Percentiles rank a stretch among this genome's conserved stretches.
phyloP scores from a whole-genome alignment of 2,113 vertebrate genomes.

The Gopherus evgoodei region DNA sequence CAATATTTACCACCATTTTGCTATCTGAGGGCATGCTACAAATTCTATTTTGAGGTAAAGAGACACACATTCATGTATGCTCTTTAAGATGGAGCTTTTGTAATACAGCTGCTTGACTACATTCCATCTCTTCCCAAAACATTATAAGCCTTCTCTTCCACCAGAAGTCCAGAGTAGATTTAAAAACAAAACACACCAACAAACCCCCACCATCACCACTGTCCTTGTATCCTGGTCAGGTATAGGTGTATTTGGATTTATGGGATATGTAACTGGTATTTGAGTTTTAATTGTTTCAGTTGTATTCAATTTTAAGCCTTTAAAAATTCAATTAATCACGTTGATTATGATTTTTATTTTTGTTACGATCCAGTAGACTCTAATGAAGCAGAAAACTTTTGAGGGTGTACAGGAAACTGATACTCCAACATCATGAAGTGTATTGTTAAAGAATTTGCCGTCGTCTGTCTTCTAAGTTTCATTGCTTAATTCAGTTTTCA shows the following conservation, averaged over 20 bases:
- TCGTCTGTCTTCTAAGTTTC: not conserved
- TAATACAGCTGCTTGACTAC: not conserved
- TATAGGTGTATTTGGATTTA: not conserved
- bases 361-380: not conserved
- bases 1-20: not conserved
- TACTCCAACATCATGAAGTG: not conserved
- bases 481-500: not conserved
- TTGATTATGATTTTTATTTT: not conserved
- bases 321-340: not conserved
- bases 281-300: not conserved
- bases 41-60: not conserved
- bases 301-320: not conserved
- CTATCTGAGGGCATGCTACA: not conserved
- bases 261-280: not conserved
- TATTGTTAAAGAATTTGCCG: not conserved
- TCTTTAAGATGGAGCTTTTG: not conserved
- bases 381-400: not conserved
- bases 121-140: not conserved
- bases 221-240: not conserved
- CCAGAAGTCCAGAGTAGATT: not conserved
- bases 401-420: accelerated
- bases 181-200: not conserved
- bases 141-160: not conserved
- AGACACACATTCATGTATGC: accelerated
- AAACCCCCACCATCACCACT: not conserved